phyloP scores from a whole-genome alignment of 2,888 invertebrate genomes.

The Morinoia aosen region DNA sequence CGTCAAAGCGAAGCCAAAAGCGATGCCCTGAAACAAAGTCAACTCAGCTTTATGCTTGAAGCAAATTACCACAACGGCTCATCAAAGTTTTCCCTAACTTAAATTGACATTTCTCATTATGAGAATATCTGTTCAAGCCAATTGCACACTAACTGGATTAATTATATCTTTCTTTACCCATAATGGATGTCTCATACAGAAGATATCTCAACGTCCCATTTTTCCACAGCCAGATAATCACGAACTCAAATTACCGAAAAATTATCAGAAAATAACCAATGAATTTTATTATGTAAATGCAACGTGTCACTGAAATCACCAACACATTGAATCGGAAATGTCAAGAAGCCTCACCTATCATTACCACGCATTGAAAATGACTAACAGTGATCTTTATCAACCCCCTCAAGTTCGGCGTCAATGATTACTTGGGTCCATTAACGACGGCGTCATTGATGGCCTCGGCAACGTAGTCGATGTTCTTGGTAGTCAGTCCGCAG shows the following conservation, averaged over 20 bases:
- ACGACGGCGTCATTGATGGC: constrained; percentile 91
- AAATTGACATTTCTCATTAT: too few relatives aligned
- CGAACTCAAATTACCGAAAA: too few relatives aligned
- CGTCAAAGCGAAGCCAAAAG: not conserved
- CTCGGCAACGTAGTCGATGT: constrained; percentile 93
- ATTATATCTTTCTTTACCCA: too few relatives aligned
- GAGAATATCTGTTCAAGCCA: too few relatives aligned
- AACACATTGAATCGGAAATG: not conserved
- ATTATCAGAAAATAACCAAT: too few relatives aligned
- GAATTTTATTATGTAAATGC: not conserved
- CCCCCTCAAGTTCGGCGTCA: not conserved
- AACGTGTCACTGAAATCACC: not conserved
- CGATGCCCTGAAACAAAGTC: not conserved
- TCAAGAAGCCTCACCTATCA: not conserved
- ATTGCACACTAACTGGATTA: too few relatives aligned
- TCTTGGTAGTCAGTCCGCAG: constrained; percentile 94
- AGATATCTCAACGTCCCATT: too few relatives aligned
- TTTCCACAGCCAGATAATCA: too few relatives aligned
- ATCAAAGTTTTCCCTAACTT: too few relatives aligned
- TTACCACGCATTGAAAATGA: too few relatives aligned
- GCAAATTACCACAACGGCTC: not conserved
- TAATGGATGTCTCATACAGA: too few relatives aligned
- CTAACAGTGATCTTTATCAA: not conserved
- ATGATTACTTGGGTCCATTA: constrained; percentile 72
- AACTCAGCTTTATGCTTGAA: not conserved